A percentile compares a stretch with the other conserved stretches of the same genome.
These are phyloP conservation scores for Macaria notata DNA, from an alignment of 2,888 invertebrate genomes.

Conservation along the genomic window DNA sequence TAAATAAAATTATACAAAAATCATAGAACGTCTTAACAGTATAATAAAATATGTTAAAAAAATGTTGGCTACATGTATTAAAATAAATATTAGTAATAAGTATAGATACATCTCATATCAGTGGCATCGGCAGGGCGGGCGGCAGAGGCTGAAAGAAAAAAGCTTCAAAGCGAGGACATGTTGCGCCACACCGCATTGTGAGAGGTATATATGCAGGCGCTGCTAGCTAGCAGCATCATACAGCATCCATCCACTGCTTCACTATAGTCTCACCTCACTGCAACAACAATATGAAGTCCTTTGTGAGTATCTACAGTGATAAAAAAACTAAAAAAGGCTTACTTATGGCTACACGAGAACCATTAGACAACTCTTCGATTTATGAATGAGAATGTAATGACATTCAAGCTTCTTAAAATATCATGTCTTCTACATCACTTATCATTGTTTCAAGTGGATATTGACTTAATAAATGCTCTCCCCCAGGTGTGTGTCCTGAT, in stretches of 20 bases:
- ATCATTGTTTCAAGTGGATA: too few species aligned
- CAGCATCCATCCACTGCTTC: neutral
- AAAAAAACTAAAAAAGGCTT: neutral
- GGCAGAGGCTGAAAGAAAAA: neutral
- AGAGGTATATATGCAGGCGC: conserved; percentile 1
- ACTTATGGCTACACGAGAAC: neutral
- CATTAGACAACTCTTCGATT: too few species aligned
- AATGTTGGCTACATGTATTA: too few species aligned
- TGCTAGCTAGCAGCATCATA: neutral
- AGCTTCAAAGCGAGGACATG: conserved; percentile 16
- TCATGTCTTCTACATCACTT: too few species aligned
- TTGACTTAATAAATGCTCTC: neutral
- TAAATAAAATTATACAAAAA: too few species aligned
- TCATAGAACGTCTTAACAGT: too few species aligned
- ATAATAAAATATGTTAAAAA: too few species aligned
- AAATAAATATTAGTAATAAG: too few species aligned
- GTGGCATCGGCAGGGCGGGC: neutral
- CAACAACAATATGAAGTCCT: conserved; percentile 45
- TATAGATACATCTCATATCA: too few species aligned
- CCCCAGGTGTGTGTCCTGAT: conserved; percentile 36
- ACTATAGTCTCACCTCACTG: neutral
- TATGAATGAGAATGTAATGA: too few species aligned
- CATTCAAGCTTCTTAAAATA: too few species aligned
- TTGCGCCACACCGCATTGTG: neutral
- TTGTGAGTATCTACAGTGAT: conserved; percentile 42